Evolutionary conservation across 23 tunicate species (phyloP).

Genomic region (Ascidia mentula): DNA sequence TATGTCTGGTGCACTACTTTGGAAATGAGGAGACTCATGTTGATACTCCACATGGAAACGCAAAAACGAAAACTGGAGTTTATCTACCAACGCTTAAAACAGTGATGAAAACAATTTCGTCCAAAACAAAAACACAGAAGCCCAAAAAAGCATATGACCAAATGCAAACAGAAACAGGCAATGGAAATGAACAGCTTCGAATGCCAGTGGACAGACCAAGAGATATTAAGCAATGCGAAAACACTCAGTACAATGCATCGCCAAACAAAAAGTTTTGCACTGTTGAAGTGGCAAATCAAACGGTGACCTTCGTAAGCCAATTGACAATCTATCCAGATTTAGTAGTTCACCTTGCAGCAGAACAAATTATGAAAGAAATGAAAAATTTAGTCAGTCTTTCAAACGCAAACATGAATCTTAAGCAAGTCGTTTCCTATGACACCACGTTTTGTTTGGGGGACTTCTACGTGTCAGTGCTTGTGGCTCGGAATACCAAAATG

Average conservation of each 20-base stretch:
- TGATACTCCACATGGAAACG: slow-evolving; percentile 12
- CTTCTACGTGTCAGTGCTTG: slow-evolving; percentile 13
- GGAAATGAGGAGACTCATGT: neutral
- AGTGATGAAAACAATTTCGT: neutral
- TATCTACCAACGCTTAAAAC: slow-evolving; percentile 20
- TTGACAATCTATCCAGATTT: slow-evolving; percentile 12
- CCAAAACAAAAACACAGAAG: neutral
- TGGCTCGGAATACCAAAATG: slow-evolving; percentile 7
- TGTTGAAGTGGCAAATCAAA: neutral
- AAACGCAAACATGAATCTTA: neutral
- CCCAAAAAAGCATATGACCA: slow-evolving; percentile 17
- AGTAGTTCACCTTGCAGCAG: slow-evolving; percentile 11
- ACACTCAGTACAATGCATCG: neutral
- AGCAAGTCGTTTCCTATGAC: slow-evolving; percentile 19
- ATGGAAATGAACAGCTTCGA: neutral
- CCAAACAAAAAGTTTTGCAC: neutral
- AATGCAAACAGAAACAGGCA: neutral
- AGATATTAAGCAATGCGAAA: slow-evolving; percentile 21
- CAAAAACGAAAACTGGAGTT: slow-evolving; percentile 23
- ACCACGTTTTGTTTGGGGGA: slow-evolving; percentile 21
- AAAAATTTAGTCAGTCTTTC: slow-evolving; percentile 9
- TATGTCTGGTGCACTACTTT: slow-evolving; percentile 24
- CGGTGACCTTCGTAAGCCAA: neutral
- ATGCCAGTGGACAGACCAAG: slow-evolving; percentile 24
- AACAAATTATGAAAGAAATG: neutral